These are phyloP conservation scores for Trissolcus basalis DNA, from an alignment of 1,140 invertebrate genomes.

Conservation along the genomic window DNA sequence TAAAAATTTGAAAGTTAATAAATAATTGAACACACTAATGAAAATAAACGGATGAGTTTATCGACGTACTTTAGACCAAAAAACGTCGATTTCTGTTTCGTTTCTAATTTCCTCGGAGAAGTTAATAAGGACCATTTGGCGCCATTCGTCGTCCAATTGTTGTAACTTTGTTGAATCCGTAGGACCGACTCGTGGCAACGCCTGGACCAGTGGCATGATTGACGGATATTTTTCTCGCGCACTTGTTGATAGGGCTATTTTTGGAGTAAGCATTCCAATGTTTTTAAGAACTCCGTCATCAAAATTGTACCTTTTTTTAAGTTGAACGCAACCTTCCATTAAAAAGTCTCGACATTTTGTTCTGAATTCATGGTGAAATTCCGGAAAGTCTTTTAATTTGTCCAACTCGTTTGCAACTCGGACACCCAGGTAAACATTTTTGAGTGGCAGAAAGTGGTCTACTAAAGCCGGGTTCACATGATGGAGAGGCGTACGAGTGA, in stretches of 20 bases:
- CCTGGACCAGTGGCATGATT: neutral
- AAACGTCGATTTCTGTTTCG: slow-evolving; percentile 14
- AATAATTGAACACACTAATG: slow-evolving; percentile 1
- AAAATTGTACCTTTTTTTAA: no score
- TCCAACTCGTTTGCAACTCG: slow-evolving; percentile 2
- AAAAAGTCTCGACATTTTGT: no score
- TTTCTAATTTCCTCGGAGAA: slow-evolving; percentile 6
- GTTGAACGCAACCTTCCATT: no score
- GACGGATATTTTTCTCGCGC: neutral
- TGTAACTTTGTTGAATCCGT: neutral
- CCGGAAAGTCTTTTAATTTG: neutral
- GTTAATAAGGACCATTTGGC: neutral
- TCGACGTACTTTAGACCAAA: slow-evolving; percentile 19
- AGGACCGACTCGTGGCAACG: neutral
- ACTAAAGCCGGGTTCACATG: slow-evolving; percentile 1
- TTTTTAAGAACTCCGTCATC: no score
- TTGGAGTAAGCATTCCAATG: no score
- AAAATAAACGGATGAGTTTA: neutral
- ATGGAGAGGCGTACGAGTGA: neutral
- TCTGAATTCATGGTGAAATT: neutral
- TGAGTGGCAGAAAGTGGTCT: neutral
- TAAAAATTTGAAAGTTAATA: neutral
- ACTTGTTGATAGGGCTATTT: no score
- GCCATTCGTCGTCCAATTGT: slow-evolving; percentile 13
- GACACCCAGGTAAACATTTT: slow-evolving; percentile 13